Evolutionary conservation across 2,797 vertebrate genomes (phyloP).

Genomic region (Spinus pinus): DNA sequence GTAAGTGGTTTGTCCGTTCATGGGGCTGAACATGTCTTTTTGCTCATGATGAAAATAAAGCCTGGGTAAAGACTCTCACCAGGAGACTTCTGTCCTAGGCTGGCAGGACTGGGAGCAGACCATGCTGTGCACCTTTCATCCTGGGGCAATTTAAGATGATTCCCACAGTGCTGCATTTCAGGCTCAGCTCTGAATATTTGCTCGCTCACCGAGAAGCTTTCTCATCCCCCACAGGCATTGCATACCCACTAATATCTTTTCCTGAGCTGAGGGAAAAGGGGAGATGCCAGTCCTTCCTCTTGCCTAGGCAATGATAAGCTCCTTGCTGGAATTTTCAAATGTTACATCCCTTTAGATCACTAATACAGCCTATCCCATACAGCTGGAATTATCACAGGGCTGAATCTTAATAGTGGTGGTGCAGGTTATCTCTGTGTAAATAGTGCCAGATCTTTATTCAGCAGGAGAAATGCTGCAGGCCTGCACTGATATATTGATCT

Average conservation of each 20-base stretch:
- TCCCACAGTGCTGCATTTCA: background rate
- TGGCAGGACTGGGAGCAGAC: background rate
- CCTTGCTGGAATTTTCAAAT: background rate
- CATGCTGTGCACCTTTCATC: background rate
- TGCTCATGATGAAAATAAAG: background rate
- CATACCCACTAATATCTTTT: background rate
- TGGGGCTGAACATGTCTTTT: background rate
- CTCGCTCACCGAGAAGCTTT: background rate
- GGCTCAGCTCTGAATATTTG: background rate
- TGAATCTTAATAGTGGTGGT: constrained; percentile 17
- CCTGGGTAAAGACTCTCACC: background rate
- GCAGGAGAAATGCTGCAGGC: background rate
- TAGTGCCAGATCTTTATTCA: background rate
- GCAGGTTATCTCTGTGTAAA: constrained; percentile 23
- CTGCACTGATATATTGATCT: background rate
- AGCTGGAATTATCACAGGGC: background rate
- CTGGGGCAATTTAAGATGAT: background rate
- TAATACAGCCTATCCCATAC: background rate
- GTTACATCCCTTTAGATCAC: background rate
- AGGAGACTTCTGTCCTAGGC: background rate
- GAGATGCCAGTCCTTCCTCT: background rate
- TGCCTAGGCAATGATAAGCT: constrained; percentile 1
- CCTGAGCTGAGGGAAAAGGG: background rate
- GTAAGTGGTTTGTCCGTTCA: background rate
- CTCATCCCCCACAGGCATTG: background rate